Evolutionary conservation across 2,888 invertebrate genomes (phyloP).

Genomic region (Sinhomidia bicolor): DNA sequence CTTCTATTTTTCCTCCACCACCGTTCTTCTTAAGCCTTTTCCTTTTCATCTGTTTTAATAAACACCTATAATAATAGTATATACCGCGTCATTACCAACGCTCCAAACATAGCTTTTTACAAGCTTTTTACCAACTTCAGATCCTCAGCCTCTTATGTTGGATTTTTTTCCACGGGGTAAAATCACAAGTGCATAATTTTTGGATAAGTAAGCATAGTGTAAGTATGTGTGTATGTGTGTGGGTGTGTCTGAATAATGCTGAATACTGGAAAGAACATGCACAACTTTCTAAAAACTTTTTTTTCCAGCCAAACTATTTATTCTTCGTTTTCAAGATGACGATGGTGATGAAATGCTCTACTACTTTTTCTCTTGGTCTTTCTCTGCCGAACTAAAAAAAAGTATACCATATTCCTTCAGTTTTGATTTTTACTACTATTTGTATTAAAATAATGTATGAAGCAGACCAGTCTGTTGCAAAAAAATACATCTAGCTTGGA

Average conservation of each 20-base stretch:
- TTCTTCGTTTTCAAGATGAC: neutral
- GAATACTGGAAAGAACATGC: too few species aligned
- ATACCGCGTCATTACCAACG: neutral
- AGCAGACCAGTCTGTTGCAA: neutral
- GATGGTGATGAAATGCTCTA: neutral
- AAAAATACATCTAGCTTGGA: conserved; percentile 41
- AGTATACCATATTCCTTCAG: too few species aligned
- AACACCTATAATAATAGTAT: neutral
- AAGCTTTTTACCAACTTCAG: neutral
- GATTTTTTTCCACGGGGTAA: conserved; percentile 22
- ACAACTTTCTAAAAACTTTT: too few species aligned
- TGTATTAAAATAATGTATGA: too few species aligned
- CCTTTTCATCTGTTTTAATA: conserved; percentile 27
- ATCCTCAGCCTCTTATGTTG: too few species aligned
- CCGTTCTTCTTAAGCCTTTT: too few species aligned
- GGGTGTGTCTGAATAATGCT: too few species aligned
- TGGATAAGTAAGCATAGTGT: neutral
- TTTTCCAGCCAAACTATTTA: conserved; percentile 24
- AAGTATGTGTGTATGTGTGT: too few species aligned
- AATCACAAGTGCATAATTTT: conserved; percentile 5
- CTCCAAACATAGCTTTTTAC: neutral
- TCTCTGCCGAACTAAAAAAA: too few species aligned
- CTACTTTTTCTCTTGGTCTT: neutral
- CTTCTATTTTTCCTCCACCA: neutral
- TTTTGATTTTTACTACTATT: too few species aligned